These are phyloP conservation scores for Cremastobaeus sp. DNA, from an alignment of 2,888 invertebrate species.

Conservation along the genomic window DNA sequence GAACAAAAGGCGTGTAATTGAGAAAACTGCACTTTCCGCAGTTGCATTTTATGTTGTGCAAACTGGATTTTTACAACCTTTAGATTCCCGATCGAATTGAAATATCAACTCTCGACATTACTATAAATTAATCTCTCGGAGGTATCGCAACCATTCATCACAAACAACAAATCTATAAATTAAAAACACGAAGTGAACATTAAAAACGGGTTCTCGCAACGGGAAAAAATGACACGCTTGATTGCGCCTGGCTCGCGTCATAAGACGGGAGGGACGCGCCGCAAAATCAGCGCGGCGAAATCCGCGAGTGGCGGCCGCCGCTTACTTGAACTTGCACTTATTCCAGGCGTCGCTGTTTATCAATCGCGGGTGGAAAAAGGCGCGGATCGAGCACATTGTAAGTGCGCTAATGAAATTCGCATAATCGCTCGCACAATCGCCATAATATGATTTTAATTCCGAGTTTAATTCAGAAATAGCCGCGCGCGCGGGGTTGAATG, in stretches of 20 bases:
- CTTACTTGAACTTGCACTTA: slow-evolving; percentile 52
- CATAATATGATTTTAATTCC: slow-evolving; percentile 8
- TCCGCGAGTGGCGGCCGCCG: slow-evolving; percentile 24
- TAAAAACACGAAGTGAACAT: neutral
- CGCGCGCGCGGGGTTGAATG: slow-evolving; percentile 49
- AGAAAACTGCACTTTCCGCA: too few species aligned
- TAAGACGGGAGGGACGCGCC: slow-evolving; percentile 26
- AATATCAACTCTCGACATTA: too few species aligned
- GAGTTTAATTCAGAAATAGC: slow-evolving; percentile 32
- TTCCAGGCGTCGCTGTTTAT: slow-evolving; percentile 22
- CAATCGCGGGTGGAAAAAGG: slow-evolving; percentile 23
- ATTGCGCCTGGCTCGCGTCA: slow-evolving; percentile 33
- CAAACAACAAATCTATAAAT: slow-evolving; percentile 10
- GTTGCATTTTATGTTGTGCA: too few species aligned
- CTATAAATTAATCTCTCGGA: neutral
- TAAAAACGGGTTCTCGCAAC: slow-evolving; percentile 39
- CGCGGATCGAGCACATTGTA: neutral
- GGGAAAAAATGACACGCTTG: slow-evolving; percentile 28
- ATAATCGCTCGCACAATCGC: slow-evolving; percentile 34
- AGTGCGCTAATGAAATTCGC: slow-evolving; percentile 32
- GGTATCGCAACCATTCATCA: neutral
- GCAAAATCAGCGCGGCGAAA: slow-evolving; percentile 38
- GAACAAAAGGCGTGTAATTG: too few species aligned
- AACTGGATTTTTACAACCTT: too few species aligned
- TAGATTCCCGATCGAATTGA: too few species aligned